These are phyloP conservation scores for Caenorhabditis japonica DNA, from an alignment of 2,888 invertebrate species.

Conservation along the genomic window DNA sequence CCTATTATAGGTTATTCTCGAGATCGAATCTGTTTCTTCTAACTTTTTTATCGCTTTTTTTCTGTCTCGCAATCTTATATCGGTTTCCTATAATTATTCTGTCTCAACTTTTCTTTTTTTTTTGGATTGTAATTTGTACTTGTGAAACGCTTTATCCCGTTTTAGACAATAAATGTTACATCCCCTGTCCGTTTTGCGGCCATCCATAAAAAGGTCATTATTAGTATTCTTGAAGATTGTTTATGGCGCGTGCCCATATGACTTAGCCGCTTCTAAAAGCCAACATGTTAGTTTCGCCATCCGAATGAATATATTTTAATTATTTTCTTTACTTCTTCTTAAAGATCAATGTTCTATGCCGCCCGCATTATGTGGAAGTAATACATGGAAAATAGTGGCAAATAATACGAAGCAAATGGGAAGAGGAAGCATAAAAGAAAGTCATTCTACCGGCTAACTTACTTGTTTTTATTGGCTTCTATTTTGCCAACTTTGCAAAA, in stretches of 20 bases:
- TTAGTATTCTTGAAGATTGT: conserved; percentile 43
- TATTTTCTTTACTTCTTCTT: too few relatives aligned
- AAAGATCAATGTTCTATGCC: too few relatives aligned
- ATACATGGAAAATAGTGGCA: too few relatives aligned
- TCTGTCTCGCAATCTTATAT: conserved; percentile 12
- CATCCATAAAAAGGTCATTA: conserved; percentile 49
- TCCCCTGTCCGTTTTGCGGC: conserved; percentile 17
- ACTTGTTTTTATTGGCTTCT: conserved; percentile 19
- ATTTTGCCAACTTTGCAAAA: conserved; percentile 23
- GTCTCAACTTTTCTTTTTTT: too few relatives aligned
- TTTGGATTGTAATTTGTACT: neutral
- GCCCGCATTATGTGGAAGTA: too few relatives aligned
- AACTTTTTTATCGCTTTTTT: conserved; percentile 22
- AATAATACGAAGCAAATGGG: neutral
- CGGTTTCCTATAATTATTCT: too few relatives aligned
- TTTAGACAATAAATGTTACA: conserved; percentile 41
- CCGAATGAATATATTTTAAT: too few relatives aligned
- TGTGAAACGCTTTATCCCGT: conserved; percentile 9
- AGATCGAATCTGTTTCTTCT: conserved; percentile 12
- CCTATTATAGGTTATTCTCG: conserved; percentile 20
- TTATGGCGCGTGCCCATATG: conserved; percentile 28
- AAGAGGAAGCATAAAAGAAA: neutral
- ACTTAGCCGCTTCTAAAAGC: conserved; percentile 12
- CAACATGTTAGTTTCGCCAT: conserved; percentile 14
- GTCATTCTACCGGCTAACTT: conserved; percentile 4